phyloP scores from a whole-genome alignment of 2,113 vertebrate genomes.

The Trematomus loennbergii region DNA sequence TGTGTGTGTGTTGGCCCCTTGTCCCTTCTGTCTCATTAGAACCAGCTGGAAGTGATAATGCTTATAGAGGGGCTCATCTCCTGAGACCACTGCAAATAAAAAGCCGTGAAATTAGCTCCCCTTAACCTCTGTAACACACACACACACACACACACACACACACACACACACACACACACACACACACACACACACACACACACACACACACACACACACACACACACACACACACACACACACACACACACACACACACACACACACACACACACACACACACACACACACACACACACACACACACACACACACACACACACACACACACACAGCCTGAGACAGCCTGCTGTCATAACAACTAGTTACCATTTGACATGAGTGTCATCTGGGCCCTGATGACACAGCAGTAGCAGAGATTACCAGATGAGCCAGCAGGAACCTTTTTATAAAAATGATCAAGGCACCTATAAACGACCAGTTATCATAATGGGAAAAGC shows the following conservation, averaged over 20 bases:
- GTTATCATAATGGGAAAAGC: background rate
- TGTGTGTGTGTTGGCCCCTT: slow-evolving; percentile 2
- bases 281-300: slow-evolving; percentile 46
- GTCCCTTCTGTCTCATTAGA: slow-evolving; percentile 60
- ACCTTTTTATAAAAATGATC: background rate
- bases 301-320: slow-evolving; percentile 47
- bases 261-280: slow-evolving; percentile 40
- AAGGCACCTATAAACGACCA: background rate
- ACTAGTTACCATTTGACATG: slow-evolving; percentile 59
- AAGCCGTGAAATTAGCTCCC: slow-evolving; percentile 84
- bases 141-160: no score
- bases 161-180: slow-evolving; percentile 28
- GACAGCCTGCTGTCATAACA: no score
- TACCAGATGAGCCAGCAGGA: slow-evolving; percentile 61
- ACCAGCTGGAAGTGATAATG: slow-evolving; percentile 82
- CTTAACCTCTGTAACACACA: slow-evolving; percentile 80
- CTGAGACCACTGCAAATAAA: slow-evolving; percentile 81
- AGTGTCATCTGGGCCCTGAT: slow-evolving; percentile 72
- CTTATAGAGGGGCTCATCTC: slow-evolving; percentile 72
- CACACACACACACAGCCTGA: slow-evolving; percentile 19
- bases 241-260: background rate
- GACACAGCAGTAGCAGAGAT: slow-evolving; percentile 71
- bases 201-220: slow-evolving; percentile 17
- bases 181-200: slow-evolving; percentile 24
- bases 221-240: slow-evolving; percentile 17